A percentile compares a stretch with the other conserved stretches of the same genome.
phyloP scores from a whole-genome alignment of 2,113 vertebrate genomes.

The Acanthisitta chloris region DNA sequence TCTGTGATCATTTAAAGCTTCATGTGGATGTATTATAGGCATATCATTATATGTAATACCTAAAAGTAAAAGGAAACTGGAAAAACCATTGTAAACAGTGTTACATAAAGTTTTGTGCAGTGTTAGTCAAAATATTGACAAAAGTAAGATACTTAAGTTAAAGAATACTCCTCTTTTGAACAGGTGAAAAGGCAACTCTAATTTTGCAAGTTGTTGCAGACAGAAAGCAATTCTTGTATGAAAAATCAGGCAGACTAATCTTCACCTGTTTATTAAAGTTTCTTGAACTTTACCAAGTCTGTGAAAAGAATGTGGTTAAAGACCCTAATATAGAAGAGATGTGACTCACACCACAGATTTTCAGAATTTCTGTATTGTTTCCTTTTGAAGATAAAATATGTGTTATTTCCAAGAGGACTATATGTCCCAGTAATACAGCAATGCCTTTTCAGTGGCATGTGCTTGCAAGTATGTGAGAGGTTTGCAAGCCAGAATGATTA shows the following conservation, averaged over 20 bases:
- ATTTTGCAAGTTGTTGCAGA: not conserved
- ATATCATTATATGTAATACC: not conserved
- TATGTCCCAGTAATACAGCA: not conserved
- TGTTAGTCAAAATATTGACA: not conserved
- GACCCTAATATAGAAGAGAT: not conserved
- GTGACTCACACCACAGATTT: not conserved
- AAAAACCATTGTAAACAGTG: not conserved
- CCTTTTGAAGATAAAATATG: not conserved
- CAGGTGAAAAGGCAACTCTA: not conserved
- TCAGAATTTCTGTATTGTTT: not conserved
- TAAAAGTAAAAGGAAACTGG: not conserved
- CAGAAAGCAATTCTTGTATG: not conserved
- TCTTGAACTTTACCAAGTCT: not conserved
- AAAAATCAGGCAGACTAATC: not conserved
- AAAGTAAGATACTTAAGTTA: not conserved
- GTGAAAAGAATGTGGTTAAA: not conserved
- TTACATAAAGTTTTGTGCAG: not conserved
- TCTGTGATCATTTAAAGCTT: not conserved
- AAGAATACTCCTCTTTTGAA: not conserved
- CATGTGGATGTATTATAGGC: not conserved
- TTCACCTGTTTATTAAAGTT: not conserved
- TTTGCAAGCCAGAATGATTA: slow-evolving; percentile 10
- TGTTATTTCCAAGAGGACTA: not conserved
- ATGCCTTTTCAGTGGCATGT: not conserved
- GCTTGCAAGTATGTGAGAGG: not conserved